Base-by-base conservation (phyloP, 2,113 vertebrate genomes). In the Benitochromis conjunctus region DNA sequence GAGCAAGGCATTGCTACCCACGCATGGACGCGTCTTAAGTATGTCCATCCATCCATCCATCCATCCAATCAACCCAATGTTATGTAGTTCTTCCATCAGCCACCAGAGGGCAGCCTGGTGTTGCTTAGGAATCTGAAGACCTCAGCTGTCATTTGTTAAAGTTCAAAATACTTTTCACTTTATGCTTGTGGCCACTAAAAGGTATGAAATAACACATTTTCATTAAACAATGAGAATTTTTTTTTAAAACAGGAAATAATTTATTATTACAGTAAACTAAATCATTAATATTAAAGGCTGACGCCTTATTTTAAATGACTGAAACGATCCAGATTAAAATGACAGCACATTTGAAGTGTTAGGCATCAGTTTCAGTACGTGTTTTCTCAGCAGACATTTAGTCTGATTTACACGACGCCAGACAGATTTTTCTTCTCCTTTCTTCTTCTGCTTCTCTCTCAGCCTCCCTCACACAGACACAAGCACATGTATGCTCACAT, bases 1-100 rank as follows among this genome's bases (percentile, higher is more conserved):
- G 96, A 98, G 60, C 90, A 94, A 84, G 46, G 41, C 81, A 94
- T 97, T 6, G 85, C 74, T 1, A 82, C 87, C 31, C 58, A 16
- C 1, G 91, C 96, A 80, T 97, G 96, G 96, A 94, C 81, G 5
- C 58, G 83, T n/a, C 94, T 97, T 12, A 95, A 71, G 92, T 97
- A 93, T 88, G 95, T 92, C 60, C 14, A 24, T 26, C 53, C 36
- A 34, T 80, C 53, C 80, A 86, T 48, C 77, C 69, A n/a, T n/a
- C n/a, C n/a, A n/a, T n/a, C n/a, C n/a, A n/a, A n/a, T n/a, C n/a
- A 46, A 53, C 60, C 66, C 54, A 29, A 74, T 51, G 16, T 51
- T 83, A 14, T 88, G 78, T 21, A 92, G 76, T 93, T 19, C 56
- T 57, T 24, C 1, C 9, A 19, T 41, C 48, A 53, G 83, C 90